A percentile compares a stretch with the other conserved stretches of the same genome.
phyloP scores from a whole-genome alignment of 2,797 vertebrate species.

The Hydrocynus forskahlii region DNA sequence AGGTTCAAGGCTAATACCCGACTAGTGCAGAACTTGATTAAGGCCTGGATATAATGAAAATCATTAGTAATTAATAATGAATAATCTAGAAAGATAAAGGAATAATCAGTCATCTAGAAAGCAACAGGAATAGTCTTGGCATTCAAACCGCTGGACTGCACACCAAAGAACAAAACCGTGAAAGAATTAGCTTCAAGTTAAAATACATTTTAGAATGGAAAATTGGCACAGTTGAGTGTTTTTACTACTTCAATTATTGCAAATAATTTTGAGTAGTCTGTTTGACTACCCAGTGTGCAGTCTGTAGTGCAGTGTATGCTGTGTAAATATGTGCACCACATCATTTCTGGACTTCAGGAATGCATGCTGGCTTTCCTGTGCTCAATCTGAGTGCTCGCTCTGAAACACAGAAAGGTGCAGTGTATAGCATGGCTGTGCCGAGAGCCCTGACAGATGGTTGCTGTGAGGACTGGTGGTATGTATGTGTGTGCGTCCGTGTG shows the following conservation, averaged over 20 bases:
- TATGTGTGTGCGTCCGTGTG: slow-evolving; percentile 1
- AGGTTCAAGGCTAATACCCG: no score
- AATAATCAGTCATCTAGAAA: not conserved
- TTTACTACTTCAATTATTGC: not conserved
- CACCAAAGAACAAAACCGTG: not conserved
- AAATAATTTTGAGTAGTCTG: not conserved
- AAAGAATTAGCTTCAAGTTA: not conserved
- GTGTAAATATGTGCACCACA: slow-evolving; percentile 21
- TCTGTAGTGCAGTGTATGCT: slow-evolving; percentile 7
- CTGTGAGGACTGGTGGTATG: slow-evolving; percentile 23
- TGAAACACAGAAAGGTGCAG: slow-evolving; percentile 19
- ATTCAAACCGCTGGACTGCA: not conserved
- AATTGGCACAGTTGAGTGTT: not conserved
- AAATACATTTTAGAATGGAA: not conserved
- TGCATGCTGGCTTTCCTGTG: slow-evolving; percentile 26
- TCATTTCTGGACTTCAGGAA: slow-evolving; percentile 20
- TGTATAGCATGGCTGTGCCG: slow-evolving; percentile 4
- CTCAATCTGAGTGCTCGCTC: not conserved
- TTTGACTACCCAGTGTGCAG: not conserved
- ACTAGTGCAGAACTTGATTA: not conserved
- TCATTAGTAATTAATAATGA: not conserved
- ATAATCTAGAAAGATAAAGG: no score
- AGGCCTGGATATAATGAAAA: slow-evolving; percentile 12
- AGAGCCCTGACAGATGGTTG: slow-evolving; percentile 33
- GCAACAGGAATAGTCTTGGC: not conserved